These are phyloP conservation scores for Brachionus manjavacas DNA, from an alignment of 1,140 invertebrate species.

Conservation along the genomic window DNA sequence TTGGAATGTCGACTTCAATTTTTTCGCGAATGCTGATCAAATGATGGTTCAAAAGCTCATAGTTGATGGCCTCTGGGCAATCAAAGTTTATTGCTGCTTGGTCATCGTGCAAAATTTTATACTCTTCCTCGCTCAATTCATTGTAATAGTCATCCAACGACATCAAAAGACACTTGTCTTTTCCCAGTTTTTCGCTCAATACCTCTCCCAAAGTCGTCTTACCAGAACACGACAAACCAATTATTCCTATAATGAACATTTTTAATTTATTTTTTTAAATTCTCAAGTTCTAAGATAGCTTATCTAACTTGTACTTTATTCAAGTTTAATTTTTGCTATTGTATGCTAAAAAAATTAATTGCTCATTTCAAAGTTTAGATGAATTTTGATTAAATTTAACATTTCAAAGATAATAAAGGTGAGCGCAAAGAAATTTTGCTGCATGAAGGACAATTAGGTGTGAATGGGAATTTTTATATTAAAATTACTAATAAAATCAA, in stretches of 20 bases:
- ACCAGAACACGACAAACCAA: constrained; percentile 9
- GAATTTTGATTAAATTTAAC: too few relatives aligned
- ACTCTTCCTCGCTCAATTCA: constrained; percentile 15
- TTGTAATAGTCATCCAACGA: constrained; percentile 37
- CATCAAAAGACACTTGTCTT: constrained; percentile 24
- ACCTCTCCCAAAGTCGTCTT: constrained; percentile 14
- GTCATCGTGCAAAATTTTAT: constrained; percentile 32
- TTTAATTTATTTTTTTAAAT: neutral
- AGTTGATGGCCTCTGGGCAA: constrained; percentile 19
- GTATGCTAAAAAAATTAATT: too few relatives aligned
- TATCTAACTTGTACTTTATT: neutral
- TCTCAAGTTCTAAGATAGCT: neutral
- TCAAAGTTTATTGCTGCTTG: constrained; percentile 36
- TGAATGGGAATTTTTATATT: too few relatives aligned
- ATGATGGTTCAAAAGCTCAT: neutral
- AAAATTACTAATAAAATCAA: too few relatives aligned
- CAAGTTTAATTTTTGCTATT: neutral
- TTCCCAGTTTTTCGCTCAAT: neutral
- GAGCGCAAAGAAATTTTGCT: too few relatives aligned
- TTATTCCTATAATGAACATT: constrained; percentile 33
- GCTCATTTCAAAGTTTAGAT: too few relatives aligned
- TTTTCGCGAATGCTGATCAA: neutral
- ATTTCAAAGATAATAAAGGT: too few relatives aligned
- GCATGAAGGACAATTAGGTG: too few relatives aligned
- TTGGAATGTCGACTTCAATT: neutral